Conservation (phyloP, 2,113 vertebrate genomes). For the Emydura subglobosa region DNA sequence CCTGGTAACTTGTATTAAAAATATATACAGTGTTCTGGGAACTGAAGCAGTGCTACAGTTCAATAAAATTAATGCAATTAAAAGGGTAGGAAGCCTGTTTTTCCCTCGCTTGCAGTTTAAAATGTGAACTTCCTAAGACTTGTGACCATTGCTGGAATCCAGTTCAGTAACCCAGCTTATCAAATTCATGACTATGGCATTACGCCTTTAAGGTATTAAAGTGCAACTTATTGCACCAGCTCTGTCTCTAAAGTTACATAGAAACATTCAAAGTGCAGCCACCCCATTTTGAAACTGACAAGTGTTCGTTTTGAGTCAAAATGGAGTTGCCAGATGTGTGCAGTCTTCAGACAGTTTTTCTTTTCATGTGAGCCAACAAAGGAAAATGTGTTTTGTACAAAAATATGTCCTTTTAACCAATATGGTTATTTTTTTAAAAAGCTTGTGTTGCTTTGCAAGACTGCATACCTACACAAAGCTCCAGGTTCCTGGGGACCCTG, state of each 20-base stretch:
- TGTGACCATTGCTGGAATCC: constrained; percentile 67
- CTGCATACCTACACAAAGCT: constrained; percentile 54
- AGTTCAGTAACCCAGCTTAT: constrained; percentile 61
- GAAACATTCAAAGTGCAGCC: too few species aligned
- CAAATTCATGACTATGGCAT: constrained; percentile 55
- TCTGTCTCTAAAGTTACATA: too few species aligned
- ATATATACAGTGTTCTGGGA: constrained; percentile 65
- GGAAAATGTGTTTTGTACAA: constrained; percentile 61
- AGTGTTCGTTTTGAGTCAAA: constrained; percentile 67
- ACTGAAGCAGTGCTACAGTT: constrained; percentile 63
- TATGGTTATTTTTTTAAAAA: constrained; percentile 57
- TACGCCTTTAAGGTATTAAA: constrained; percentile 67
- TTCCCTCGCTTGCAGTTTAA: constrained; percentile 59
- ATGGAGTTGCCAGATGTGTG: constrained; percentile 65
- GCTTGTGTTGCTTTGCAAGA: constrained; percentile 59
- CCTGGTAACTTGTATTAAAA: constrained; percentile 61
- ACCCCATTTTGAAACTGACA: constrained; percentile 65
- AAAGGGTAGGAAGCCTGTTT: constrained; percentile 59
- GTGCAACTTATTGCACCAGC: constrained; percentile 33
- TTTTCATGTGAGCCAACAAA: constrained; percentile 68
- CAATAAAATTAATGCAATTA: constrained; percentile 72
- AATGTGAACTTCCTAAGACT: constrained; percentile 66
- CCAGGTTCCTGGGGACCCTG: constrained; percentile 41
- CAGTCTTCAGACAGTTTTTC: constrained; percentile 43
- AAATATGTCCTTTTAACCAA: constrained; percentile 32